Conservation (phyloP, 2,888 invertebrate genomes). For the Zaprionus obscuricornis region DNA sequence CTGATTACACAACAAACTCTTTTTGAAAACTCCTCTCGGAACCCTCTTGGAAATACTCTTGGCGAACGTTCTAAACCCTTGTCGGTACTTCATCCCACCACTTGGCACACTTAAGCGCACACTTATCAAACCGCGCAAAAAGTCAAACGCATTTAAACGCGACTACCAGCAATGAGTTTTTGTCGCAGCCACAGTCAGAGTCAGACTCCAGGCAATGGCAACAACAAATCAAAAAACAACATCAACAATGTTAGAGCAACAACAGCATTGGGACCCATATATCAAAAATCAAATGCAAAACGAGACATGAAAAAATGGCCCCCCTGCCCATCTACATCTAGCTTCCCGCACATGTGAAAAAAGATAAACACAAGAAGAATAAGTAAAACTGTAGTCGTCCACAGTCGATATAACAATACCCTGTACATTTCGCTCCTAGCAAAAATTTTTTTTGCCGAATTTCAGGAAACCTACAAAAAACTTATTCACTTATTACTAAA, state of each 20-base stretch:
- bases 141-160: slow-evolving; percentile 72
- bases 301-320: slow-evolving; percentile 17
- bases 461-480: too few species aligned
- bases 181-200: slow-evolving; percentile 45
- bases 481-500: too few species aligned
- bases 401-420: too few species aligned
- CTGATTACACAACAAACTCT: slow-evolving; percentile 62
- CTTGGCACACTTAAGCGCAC: slow-evolving; percentile 60
- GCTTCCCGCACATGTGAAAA: slow-evolving; percentile 62
- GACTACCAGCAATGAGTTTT: slow-evolving; percentile 54
- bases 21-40: background rate
- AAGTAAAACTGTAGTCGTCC: too few species aligned
- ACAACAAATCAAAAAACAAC: too few species aligned
- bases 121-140: slow-evolving; percentile 61
- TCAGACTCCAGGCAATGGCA: slow-evolving; percentile 32
- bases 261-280: slow-evolving; percentile 68
- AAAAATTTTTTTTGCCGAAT: too few species aligned
- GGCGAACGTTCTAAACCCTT: background rate
- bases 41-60: background rate
- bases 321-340: background rate
- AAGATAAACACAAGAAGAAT: slow-evolving; percentile 65
- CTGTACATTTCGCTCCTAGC: too few species aligned
- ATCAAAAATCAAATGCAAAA: slow-evolving; percentile 69
- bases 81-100: slow-evolving; percentile 27
- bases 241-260: too few species aligned